Percentiles rank a stretch among this genome's conserved stretches.
Evolutionary conservation across 1,140 invertebrate genomes (phyloP).

Genomic region (Brachionus sp.): DNA sequence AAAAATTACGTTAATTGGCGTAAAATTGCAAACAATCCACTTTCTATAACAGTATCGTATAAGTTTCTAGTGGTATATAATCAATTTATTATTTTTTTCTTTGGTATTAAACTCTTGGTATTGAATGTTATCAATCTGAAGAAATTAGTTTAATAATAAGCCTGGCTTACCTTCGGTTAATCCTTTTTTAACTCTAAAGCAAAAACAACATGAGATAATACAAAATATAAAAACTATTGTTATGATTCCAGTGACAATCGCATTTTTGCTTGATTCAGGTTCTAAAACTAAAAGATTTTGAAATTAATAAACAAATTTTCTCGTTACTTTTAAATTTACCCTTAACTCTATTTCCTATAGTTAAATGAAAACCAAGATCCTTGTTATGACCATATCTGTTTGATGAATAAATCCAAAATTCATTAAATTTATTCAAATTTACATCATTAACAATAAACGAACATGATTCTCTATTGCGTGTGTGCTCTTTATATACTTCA

Average conservation of each 20-base stretch:
- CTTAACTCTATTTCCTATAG: conserved; percentile 15
- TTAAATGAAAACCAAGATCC: conserved; percentile 36
- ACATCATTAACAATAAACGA: conserved; percentile 43
- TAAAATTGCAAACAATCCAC: too few species aligned
- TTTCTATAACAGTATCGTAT: too few species aligned
- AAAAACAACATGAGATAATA: conserved; percentile 32
- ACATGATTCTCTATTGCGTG: conserved; percentile 41
- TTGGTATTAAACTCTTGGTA: too few species aligned
- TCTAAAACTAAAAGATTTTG: neutral
- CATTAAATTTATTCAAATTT: conserved; percentile 24
- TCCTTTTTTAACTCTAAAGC: conserved; percentile 39
- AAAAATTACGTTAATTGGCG: too few species aligned
- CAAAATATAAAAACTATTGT: neutral
- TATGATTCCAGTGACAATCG: neutral
- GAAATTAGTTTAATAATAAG: neutral
- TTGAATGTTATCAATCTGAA: too few species aligned
- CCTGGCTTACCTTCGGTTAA: neutral
- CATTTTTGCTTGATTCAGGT: conserved; percentile 1
- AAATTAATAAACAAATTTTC: neutral
- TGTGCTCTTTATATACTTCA: conserved; percentile 43
- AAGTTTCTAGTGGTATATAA: too few species aligned
- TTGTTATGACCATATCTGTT: conserved; percentile 42
- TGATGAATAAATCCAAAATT: conserved; percentile 45
- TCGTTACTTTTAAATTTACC: neutral
- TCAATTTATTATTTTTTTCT: too few species aligned